Evolutionary conservation across 1,140 invertebrate species (phyloP), one percentile per base, ranked within the genome.

Genomic region (Nasonia longicornis): DNA sequence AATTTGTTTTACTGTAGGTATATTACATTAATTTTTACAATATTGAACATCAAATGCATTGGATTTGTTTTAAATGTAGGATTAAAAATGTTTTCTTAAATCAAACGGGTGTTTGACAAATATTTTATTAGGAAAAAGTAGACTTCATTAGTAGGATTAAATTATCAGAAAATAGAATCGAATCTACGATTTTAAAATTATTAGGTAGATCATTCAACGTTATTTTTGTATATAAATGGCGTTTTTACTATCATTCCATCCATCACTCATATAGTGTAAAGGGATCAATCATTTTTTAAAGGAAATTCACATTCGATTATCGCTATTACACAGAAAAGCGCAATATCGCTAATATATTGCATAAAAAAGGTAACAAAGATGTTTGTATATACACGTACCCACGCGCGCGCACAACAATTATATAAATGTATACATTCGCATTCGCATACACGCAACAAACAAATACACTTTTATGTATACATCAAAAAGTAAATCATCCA

Each of bases 211-310:
- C 45, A 80, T 42, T 69, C 35, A 80, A 79, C 42, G 45, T 69
- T 69, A 74, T 73, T 80, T 72, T 80, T 74, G 52, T 80, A 80
- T 73, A 74, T 80, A 73, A 74, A 80, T 67, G 79, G 42, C 79
- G 42, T 75, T 80, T 80, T 42, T n/a, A 31, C 58, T 69, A 75
- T 29, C 42, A 75, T 73, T 74, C 29, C 42, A 75, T 35, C 42
- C 42, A 75, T 35, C 42, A 75, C 22, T 67, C 38, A 69, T 80
- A 69, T 80, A 66, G 58, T 58, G 12, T 52, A 69, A 75, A 38
- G 26, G 79, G 72, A 7, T 66, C 42, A 31, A 58, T 70, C 22
- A n/a, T 42, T 63, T 3, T 72, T 81, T 48, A 38, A 71, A 81
- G 3, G 2, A 75, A 80, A 75, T 48, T 48, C 52, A 69, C 4